Base-by-base conservation (phyloP, 2,888 invertebrate species). In the Metallyticus violacea region DNA sequence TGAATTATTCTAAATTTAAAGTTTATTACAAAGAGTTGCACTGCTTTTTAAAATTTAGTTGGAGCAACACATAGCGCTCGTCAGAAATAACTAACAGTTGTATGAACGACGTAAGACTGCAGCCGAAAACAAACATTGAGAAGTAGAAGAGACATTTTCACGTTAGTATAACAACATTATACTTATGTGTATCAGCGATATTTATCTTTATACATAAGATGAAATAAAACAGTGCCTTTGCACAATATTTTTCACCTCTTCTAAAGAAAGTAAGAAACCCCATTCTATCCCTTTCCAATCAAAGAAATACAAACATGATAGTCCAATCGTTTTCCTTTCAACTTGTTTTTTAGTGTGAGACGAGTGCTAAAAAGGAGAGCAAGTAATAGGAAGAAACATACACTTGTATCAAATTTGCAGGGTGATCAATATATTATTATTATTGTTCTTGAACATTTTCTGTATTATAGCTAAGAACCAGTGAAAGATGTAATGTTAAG, bases 231-330 rank as follows among this genome's bases (percentile, higher is more conserved):
- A 85, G 87, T 87, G 87, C 87, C 87, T 87, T 87, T 62, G 87
- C 87, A 85, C 87, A 79, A 78, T 87, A 87, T 85, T 85, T 86
- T 87, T 87, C 85, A 87, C 78, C 85, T 85, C 85, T 79, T 87
- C 79, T 81, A 81, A 81, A 81, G 25, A 2, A 22, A 40, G 40
- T 40, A 62, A 62, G 40, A 62, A 62, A 62, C 40, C 40, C 40
- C 40, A 62, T 62, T 62, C 40, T 62, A 15, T 62, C 15, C 40
- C 40, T 62, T 62, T 62, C 40, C 40, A 62, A 62, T 62, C 40
- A 83, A 83, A 83, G 27, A n/a, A 80, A 26, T 80, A 28, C 40
- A 81, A 40, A 62, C 26, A 6, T 7, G 7, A 25, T n/a, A 28
- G 76, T 77, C 27, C 81, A 30, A 22, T 30, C 7, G 9, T 77